phyloP scores from a whole-genome alignment of 1,140 invertebrate species.

The Drosophila rhopaloa region DNA sequence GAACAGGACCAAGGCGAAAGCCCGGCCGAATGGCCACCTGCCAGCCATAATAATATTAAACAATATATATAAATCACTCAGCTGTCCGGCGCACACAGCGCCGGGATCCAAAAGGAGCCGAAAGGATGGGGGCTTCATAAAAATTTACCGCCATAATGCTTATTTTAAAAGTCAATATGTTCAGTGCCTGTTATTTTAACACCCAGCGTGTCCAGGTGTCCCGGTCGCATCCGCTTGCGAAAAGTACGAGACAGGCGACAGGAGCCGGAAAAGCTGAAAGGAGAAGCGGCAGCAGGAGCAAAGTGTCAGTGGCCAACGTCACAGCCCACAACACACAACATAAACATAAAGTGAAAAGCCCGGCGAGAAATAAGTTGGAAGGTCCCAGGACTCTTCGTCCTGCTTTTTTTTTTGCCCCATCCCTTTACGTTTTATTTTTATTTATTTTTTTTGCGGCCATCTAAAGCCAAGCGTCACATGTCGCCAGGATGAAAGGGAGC shows the following conservation, averaged over 20 bases:
- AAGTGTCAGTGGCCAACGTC: constrained; percentile 61
- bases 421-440: constrained; percentile 5
- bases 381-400: constrained; percentile 3
- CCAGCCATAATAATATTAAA: constrained; percentile 81
- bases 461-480: constrained; percentile 78
- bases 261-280: constrained; percentile 39
- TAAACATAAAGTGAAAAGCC: constrained; percentile 72
- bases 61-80: constrained; percentile 82
- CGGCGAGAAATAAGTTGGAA: constrained; percentile 40
- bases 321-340: constrained; percentile 66
- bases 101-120: neutral
- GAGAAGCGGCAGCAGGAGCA: constrained; percentile 38
- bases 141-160: constrained; percentile 80
- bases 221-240: constrained; percentile 65
- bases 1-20: constrained; percentile 44
- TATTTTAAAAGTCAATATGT: constrained; percentile 83
- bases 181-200: constrained; percentile 80
- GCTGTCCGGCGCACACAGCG: constrained; percentile 65
- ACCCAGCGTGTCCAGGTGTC: constrained; percentile 78
- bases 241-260: constrained; percentile 55
- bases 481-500: constrained; percentile 50
- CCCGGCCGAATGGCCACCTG: constrained; percentile 55
- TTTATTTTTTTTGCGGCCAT: constrained; percentile 43
- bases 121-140: constrained; percentile 63
- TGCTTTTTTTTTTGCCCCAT: constrained; percentile 2